These are phyloP conservation scores for Terrapene triunguis DNA, from an alignment of 2,113 vertebrate species.

Conservation along the genomic window DNA sequence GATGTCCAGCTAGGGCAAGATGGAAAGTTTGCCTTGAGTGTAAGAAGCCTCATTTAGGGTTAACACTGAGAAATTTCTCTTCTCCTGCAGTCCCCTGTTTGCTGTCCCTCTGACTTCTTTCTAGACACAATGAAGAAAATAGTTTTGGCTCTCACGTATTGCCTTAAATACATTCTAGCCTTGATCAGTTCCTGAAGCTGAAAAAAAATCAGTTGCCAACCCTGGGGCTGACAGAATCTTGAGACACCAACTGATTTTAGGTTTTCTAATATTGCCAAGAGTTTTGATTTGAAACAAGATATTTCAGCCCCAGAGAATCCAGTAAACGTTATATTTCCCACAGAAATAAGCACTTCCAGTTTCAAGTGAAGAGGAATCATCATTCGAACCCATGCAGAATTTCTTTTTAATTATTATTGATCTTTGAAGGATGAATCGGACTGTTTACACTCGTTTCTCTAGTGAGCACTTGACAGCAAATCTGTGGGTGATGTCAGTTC, in stretches of 20 bases:
- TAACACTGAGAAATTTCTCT: background rate
- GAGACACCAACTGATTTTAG: background rate
- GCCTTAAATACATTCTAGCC: conserved; percentile 29
- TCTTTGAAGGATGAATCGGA: background rate
- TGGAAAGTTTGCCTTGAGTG: background rate
- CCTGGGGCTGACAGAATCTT: background rate
- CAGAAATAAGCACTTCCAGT: background rate
- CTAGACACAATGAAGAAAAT: conserved; percentile 5
- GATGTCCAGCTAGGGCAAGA: background rate
- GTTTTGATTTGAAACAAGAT: conserved; percentile 12
- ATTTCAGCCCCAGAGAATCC: background rate
- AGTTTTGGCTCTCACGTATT: conserved; percentile 6
- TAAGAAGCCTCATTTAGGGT: background rate
- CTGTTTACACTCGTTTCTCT: background rate
- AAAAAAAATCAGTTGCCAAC: conserved; percentile 15
- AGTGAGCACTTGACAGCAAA: background rate
- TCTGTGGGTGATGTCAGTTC: background rate
- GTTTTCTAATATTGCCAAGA: conserved; percentile 3
- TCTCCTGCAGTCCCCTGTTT: background rate
- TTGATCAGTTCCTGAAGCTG: conserved; percentile 39
- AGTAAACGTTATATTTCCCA: background rate
- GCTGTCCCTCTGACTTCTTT: background rate
- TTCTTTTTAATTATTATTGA: background rate
- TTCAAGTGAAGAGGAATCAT: background rate
- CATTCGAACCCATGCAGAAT: background rate